Evolutionary conservation across 2,888 invertebrate genomes (phyloP), one percentile per base, ranked within the genome.

Genomic region (Tuberolachnus salignus): DNA sequence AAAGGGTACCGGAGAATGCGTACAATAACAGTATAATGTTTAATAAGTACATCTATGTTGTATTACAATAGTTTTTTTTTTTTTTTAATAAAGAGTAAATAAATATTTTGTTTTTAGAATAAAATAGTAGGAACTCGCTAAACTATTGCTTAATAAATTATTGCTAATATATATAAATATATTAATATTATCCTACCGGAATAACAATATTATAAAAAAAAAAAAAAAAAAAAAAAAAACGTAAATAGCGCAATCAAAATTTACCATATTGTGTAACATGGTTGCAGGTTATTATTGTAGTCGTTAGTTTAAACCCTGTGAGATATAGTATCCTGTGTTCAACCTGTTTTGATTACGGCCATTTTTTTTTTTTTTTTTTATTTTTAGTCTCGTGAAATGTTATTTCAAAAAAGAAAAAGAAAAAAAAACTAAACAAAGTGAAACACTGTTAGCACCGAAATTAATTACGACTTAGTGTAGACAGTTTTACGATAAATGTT

Each of bases 91-190:
- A 75, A 74, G 66, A 75, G 26, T 75, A 66, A 75, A 75, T 49
- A 75, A 55, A 75, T 66, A 67, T 4, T 46, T 46, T 75, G 34
- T 53, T 51, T 63, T 73, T 73, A 64, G 63, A 73, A 64, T 64
- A 53, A 73, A 73, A 73, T 67, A 74, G 64, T 75, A 78, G 78
- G 78, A 69, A 78, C 78, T 78, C 59, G 59, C 78, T 67, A 67
- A 69, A 78, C 78, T 67, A 78, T 78, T 78, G 78, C 78, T 78
- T 59, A 49, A 49, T 51, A 59, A 57, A 59, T 78, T 78, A 78
- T 78, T 78, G 78, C 78, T 78, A 69, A 46, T n/a, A 78, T 57
- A 67, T 19, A 51, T 57, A n/a, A n/a, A n/a, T n/a, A n/a, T 49
- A 67, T 42, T 34, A 34, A 34, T n/a, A n/a, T 34, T 34, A 69